Evolutionary conservation across 1,140 invertebrate species (phyloP).

Genomic region (Drosophila athabasca): DNA sequence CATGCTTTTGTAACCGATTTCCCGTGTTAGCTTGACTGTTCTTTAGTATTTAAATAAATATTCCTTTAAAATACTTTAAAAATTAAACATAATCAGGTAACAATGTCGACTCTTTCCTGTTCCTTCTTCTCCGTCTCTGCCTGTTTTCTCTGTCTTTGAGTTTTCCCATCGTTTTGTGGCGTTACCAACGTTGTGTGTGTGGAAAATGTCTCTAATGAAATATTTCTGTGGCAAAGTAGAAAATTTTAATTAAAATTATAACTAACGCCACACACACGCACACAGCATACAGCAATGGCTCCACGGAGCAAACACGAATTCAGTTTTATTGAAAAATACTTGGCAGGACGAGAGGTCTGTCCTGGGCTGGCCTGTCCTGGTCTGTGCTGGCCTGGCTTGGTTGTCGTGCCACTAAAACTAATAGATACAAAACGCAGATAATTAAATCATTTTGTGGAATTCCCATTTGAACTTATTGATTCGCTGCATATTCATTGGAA

Average conservation of each 20-base stretch:
- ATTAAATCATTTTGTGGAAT: conserved; percentile 29
- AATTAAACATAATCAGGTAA: too few relatives aligned
- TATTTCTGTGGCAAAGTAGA: conserved; percentile 29
- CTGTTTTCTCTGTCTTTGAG: neutral
- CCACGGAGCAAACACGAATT: neutral
- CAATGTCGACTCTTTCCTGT: neutral
- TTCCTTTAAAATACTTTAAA: neutral
- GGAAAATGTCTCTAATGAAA: conserved; percentile 54
- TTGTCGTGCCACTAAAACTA: conserved; percentile 18
- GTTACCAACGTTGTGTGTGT: conserved; percentile 1
- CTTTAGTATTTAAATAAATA: too few relatives aligned
- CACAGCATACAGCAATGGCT: too few relatives aligned
- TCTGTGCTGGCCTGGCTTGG: too few relatives aligned
- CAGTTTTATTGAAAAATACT: conserved; percentile 39
- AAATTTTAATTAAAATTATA: conserved; percentile 56
- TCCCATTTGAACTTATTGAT: conserved; percentile 32
- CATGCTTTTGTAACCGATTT: too few relatives aligned
- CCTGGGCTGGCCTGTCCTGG: too few relatives aligned
- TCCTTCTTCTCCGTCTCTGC: neutral
- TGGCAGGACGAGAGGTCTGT: too few relatives aligned
- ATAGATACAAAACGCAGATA: conserved; percentile 11
- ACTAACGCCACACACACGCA: too few relatives aligned
- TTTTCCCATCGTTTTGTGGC: neutral
- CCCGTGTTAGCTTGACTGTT: too few relatives aligned
- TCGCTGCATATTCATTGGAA: conserved; percentile 13